Base-by-base conservation (phyloP, 2,888 invertebrate genomes). In the Notodromas monacha region DNA sequence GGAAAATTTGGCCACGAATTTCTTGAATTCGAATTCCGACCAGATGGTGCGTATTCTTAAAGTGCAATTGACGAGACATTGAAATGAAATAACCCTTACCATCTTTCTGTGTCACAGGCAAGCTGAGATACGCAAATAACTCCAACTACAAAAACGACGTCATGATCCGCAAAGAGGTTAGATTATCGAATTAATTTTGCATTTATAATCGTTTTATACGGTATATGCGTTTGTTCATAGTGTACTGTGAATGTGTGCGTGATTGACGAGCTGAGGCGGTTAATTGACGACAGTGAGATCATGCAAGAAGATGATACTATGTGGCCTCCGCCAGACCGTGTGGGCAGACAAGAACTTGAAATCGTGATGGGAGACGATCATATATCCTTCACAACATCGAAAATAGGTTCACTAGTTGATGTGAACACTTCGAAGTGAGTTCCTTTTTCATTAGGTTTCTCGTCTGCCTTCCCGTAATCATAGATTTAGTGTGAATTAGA, bases 111-210 rank as follows among this genome's bases (percentile, higher is more conserved):
- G n/a, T n/a, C n/a, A n/a, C 43, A 55, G 89, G 89, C 38, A 92
- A 92, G 52, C 55, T 96, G 30, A 63, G 96, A 30, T 99, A 99
- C 51, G 96, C 96, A 15, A 99, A 99, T 52, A 99, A 99, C 52
- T 92, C 92, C 3, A 99, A 99, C 50, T 99, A 99, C 56, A 99
- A 99, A 53, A 99, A 99, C 51, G 96, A 99, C 51, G 96, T 92
- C 26, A 92, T 99, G 84, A 99, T 99, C 53, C 65, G 96, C 14
- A 99, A 99, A 43, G 59, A 60, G 48, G 56, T 52, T 37, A 35
- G n/a, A n/a, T n/a, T n/a, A n/a, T n/a, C n/a, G n/a, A n/a, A n/a
- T n/a, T n/a, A n/a, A n/a, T n/a, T n/a, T n/a, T n/a, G n/a, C n/a
- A n/a, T n/a, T n/a, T n/a, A n/a, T n/a, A n/a, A n/a, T n/a, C n/a